Base-by-base conservation (phyloP, 1,140 invertebrate species). In the Theocolax elegans region DNA sequence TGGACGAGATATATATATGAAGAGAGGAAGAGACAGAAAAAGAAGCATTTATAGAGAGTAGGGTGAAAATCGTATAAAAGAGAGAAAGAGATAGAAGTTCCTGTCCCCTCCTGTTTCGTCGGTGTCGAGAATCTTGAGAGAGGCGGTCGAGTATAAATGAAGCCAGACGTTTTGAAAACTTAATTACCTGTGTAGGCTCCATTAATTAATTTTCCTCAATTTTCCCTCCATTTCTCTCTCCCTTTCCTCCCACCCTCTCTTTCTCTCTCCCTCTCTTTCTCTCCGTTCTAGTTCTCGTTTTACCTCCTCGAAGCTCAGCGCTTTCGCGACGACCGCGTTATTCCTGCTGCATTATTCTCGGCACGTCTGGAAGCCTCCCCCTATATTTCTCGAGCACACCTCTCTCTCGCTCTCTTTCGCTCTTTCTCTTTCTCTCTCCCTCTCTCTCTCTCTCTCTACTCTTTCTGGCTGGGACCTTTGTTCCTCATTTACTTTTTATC, bases 401-500 rank as follows among this genome's bases (percentile, higher is more conserved):
- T 76, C n/a, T n/a, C 73, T 75, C 75, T 46, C 46, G 21, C 44
- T 23, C 58, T 62, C 19, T 56, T 48, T 38, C 19, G 19, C 56
- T 10, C 31, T 48, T 49, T 29, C 21, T 9, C 21, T 40, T 27
- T 56, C 35, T 8, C 23, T 70, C 69, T 59, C 17, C 31, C 51
- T 31, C 58, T 67, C 31, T 64, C 56, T 35, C 12, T 31, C 17
- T 13, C 15, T 53, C 44, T 58, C 44, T n/a, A n/a, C n/a, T 48
- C 42, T 4, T 4, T 35, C 58, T 60, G 10, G 10, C 4, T 72
- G 77, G 73, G 75, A 79, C 77, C 80, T 82, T 83, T 83, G 81
- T 83, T 83, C 81, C 81, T 85, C 81, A 82, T 84, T 83, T 83
- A 83, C 79, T 84, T 85, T 85, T 83, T 84, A 81, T 83, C 79